phyloP scores from a whole-genome alignment of 2,888 invertebrate species.

The Halocaridina rubra region DNA sequence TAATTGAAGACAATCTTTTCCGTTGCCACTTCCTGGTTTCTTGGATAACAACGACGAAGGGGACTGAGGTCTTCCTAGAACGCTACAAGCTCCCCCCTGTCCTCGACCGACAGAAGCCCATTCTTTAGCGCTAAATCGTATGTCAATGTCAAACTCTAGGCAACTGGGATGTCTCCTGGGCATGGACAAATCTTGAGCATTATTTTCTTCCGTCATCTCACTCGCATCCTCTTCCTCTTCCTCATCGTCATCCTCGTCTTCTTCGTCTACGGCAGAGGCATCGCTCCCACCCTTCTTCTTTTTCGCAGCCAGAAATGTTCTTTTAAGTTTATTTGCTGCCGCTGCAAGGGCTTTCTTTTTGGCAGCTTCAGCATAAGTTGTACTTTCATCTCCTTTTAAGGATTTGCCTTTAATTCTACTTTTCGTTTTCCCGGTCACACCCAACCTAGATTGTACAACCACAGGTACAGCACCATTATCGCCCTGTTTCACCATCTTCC shows the following conservation, averaged over 20 bases:
- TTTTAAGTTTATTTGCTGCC: constrained; percentile 57
- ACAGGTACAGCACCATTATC: neutral
- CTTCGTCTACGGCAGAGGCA: constrained; percentile 20
- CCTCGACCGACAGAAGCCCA: constrained; percentile 61
- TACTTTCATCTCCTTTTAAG: constrained; percentile 19
- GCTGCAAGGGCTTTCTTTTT: constrained; percentile 59
- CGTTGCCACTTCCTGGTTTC: neutral
- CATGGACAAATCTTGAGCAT: constrained; percentile 56
- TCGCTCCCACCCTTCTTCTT: constrained; percentile 31
- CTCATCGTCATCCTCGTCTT: neutral
- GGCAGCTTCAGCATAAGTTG: constrained; percentile 46
- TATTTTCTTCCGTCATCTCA: constrained; percentile 24
- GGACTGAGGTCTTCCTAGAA: constrained; percentile 28
- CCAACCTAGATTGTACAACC: neutral
- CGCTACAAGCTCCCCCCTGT: constrained; percentile 37
- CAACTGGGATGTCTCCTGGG: constrained; percentile 44
- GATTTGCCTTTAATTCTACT: constrained; percentile 5
- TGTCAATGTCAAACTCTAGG: constrained; percentile 58
- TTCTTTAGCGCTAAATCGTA: constrained; percentile 55
- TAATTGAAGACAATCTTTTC: neutral
- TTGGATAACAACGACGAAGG: neutral
- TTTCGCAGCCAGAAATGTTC: constrained; percentile 58
- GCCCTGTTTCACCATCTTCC: neutral
- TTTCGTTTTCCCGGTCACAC: neutral
- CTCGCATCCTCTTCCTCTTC: neutral